phyloP scores from a whole-genome alignment of 2,888 invertebrate species.

The Drosophila pseudotakahashii region DNA sequence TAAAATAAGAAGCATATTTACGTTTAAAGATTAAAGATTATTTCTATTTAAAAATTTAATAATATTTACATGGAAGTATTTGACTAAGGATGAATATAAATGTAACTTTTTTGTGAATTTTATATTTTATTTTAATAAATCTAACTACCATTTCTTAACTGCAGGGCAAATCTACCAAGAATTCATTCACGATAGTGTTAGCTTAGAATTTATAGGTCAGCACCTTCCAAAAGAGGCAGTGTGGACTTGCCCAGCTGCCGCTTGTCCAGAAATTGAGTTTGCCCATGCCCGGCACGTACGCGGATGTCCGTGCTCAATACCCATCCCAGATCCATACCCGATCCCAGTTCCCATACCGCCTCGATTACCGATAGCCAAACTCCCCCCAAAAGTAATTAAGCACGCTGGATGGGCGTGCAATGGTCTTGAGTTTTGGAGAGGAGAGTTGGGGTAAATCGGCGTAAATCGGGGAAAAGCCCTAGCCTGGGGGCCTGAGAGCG shows the following conservation, averaged over 20 bases:
- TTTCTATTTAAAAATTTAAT: too few species aligned
- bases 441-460: constrained; percentile 15
- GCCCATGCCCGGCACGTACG: constrained; percentile 71
- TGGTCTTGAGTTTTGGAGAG: constrained; percentile 6
- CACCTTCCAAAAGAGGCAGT: constrained; percentile 7
- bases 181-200: constrained; percentile 11
- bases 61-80: too few species aligned
- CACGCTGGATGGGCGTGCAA: constrained; percentile 65
- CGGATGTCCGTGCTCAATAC: constrained; percentile 79
- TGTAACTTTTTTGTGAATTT: too few species aligned
- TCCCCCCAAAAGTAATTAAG: constrained; percentile 72
- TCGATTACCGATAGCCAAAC: constrained; percentile 25
- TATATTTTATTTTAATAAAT: too few species aligned
- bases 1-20: too few species aligned
- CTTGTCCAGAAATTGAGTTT: constrained; percentile 5
- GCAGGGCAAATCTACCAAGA: too few species aligned
- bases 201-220: constrained; percentile 28
- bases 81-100: too few species aligned
- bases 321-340: constrained; percentile 47
- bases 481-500: constrained; percentile 53
- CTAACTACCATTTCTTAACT: too few species aligned
- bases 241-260: constrained; percentile 17
- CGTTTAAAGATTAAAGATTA: too few species aligned
- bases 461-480: constrained; percentile 27
- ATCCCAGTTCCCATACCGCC: constrained; percentile 21